Evolutionary conservation across 2,888 invertebrate species (phyloP).

Genomic region (Arge pagana): DNA sequence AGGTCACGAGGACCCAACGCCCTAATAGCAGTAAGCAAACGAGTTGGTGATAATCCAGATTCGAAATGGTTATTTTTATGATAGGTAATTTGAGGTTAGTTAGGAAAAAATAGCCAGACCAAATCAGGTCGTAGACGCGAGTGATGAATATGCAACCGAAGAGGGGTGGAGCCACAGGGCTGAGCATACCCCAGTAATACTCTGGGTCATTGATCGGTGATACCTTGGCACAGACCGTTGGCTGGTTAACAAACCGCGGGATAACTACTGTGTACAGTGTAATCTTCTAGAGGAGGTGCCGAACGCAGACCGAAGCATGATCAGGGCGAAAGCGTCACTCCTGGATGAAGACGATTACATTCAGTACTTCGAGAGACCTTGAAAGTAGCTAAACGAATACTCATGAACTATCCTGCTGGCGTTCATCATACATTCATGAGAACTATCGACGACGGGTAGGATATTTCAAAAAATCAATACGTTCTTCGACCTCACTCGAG

Average conservation of each 20-base stretch:
- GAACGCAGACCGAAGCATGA: too few species aligned
- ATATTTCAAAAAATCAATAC: too few species aligned
- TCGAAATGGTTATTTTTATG: constrained; percentile 10
- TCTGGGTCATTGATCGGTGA: constrained; percentile 31
- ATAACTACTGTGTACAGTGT: constrained; percentile 54
- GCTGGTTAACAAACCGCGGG: constrained; percentile 52
- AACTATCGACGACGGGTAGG: too few species aligned
- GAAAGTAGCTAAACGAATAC: too few species aligned
- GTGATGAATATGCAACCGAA: constrained; percentile 52
- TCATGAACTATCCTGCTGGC: too few species aligned
- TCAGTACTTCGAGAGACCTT: too few species aligned
- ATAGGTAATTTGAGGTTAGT: constrained; percentile 9
- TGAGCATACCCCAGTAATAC: constrained; percentile 27
- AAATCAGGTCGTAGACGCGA: constrained; percentile 31
- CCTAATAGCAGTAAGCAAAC: too few species aligned
- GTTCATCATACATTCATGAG: too few species aligned
- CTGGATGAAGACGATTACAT: too few species aligned
- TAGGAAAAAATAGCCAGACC: constrained; percentile 10
- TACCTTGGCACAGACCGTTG: constrained; percentile 21
- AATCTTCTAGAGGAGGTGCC: constrained; percentile 51
- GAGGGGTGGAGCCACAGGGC: constrained; percentile 28
- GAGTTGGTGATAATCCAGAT: constrained; percentile 5
- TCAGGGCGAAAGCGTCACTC: too few species aligned
- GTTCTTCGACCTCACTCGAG: too few species aligned
- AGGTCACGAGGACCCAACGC: too few species aligned